Percentiles rank a stretch among this genome's conserved stretches.
Conservation (phyloP, 1,140 invertebrate species). For the Pygmarrhopalites habei region DNA sequence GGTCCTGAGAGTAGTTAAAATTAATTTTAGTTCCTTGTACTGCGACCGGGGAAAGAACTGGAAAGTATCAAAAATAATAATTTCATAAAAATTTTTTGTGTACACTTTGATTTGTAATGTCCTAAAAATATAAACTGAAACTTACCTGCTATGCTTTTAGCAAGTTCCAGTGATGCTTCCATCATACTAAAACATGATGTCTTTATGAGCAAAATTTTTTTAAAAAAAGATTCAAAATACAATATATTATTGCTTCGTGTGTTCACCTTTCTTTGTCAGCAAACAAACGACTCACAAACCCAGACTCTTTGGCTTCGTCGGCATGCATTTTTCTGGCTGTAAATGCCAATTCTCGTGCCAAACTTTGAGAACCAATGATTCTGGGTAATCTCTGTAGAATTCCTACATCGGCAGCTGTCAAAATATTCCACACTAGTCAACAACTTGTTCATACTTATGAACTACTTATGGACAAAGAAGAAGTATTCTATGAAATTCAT, state of each 20-base stretch:
- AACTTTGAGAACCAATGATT: slow-evolving; percentile 78
- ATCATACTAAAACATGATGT: slow-evolving; percentile 52
- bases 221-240: slow-evolving; percentile 3
- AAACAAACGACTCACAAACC: slow-evolving; percentile 69
- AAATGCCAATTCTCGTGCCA: slow-evolving; percentile 76
- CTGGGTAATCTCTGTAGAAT: slow-evolving; percentile 89
- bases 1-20: slow-evolving; percentile 79
- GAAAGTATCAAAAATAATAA: too few species aligned
- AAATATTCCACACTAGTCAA: too few species aligned
- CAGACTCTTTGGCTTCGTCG: slow-evolving; percentile 66
- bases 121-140: too few species aligned
- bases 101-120: too few species aligned
- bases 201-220: background rate
- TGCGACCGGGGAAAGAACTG: slow-evolving; percentile 85
- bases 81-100: too few species aligned
- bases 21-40: slow-evolving; percentile 81
- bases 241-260: slow-evolving; percentile 15
- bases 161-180: slow-evolving; percentile 61
- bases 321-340: slow-evolving; percentile 75
- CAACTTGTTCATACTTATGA: too few species aligned
- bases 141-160: slow-evolving; percentile 75
- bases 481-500: too few species aligned
- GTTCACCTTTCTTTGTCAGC: slow-evolving; percentile 59
- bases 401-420: slow-evolving; percentile 92
- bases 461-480: too few species aligned